Base-by-base conservation (phyloP, 2,888 invertebrate genomes). In the Sthenelais limicola region DNA sequence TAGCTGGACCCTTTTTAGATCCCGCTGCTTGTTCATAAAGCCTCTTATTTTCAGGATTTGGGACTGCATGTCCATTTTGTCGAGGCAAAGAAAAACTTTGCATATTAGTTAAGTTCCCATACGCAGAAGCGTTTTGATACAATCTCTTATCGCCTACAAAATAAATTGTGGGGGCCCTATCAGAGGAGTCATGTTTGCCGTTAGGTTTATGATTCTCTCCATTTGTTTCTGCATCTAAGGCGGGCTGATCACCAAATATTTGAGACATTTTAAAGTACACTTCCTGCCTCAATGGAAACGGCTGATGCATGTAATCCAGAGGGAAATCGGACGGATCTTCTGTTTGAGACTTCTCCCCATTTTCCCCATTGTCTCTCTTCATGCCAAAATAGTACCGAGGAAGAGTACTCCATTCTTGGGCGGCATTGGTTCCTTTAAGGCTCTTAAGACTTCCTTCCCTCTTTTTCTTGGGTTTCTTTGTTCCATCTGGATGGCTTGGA, bases 251-350 rank as follows among this genome's bases (percentile, higher is more conserved):
- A n/a, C 26, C 21, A n/a, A 62, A 62, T 5, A 62, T 43, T 21
- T 62, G 62, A 7, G 62, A 62, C 62, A 62, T 62, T 9, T 43
- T 21, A 21, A 62, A 62, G 24, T n/a, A 62, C 4, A 62, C 62
- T 38, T 62, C 62, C 38, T 62, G 62, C 18, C 62, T 15, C 62
- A 62, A 5, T 24, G 62, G 62, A 21, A 38, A 1, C 5, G 62
- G 38, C 3, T 62, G 35, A 24, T 62, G 62, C n/a, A 38, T 24
- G 1, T 26, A 26, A n/a, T n/a, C n/a, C n/a, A n/a, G n/a, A n/a
- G n/a, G n/a, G n/a, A n/a, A n/a, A n/a, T n/a, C n/a, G n/a, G n/a
- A n/a, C n/a, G n/a, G n/a, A n/a, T n/a, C n/a, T 38, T 62, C 38
- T 12, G 15, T 21, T 21, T 62, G 38, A 26, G 62, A 28, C 1